Evolutionary conservation across 2,113 vertebrate species (phyloP), one percentile per base, ranked within the genome.

Genomic region (Stomatorhinus ivindoensis): DNA sequence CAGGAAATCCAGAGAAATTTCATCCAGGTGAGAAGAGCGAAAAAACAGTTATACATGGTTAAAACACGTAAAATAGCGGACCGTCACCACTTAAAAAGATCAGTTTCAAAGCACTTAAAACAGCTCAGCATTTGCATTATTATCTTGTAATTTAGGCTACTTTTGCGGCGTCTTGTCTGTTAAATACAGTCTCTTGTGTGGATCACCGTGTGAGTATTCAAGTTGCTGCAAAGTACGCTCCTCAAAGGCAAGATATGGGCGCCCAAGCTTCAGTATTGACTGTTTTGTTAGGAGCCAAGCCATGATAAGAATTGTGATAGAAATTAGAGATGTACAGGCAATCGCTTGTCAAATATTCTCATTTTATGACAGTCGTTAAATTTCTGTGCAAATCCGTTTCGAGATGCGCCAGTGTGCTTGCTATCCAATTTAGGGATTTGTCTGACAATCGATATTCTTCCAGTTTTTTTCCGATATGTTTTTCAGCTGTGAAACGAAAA

Each of bases 221-320:
- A 88, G 87, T 88, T 88, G 61, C 47, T 15, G 55, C n/a, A 69
- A 47, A 88, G 19, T 76, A 24, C 48, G 13, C n/a, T 61, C 87
- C 87, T 21, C 42, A 88, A 88, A 88, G n/a, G 87, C 31, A 65
- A 53, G 39, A 46, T 19, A 13, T 42, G 35, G 35, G 51, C 13
- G 31, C 44, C 4, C 42, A 50, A 21, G 35, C 73, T 80, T 80
- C 73, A 48, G 65, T 35, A 35, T 69, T 24, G 24, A 47, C 61
- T 73, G 39, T 46, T 15, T 15, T 10, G 7, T 50, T 86, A 86
- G n/a, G 44, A 86, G 44, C n/a, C 73, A 19, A 80, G 73, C 73
- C 73, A 80, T 42, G 73, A 19, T 35, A 80, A 80, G 73, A 80
- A 80, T 80, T 80, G 19, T 42, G 73, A 42, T 80, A 35, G 35